Evolutionary conservation across 2,888 invertebrate species (phyloP).

Genomic region (Cristatella mucedo): DNA sequence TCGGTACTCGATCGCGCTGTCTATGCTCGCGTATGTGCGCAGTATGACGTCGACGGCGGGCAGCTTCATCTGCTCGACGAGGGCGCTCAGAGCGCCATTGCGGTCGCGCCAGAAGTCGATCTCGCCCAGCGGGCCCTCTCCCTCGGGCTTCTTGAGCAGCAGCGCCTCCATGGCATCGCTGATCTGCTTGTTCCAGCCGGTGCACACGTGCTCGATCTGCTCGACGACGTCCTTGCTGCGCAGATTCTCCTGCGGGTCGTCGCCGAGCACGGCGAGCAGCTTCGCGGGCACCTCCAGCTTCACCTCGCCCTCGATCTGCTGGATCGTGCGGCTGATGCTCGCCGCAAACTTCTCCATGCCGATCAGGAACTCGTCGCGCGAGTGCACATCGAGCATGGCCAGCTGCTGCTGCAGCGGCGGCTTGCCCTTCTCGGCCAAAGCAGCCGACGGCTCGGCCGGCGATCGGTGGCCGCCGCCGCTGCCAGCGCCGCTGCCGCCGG

Average conservation of each 20-base stretch:
- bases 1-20: conserved; percentile 47
- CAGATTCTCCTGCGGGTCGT: conserved; percentile 35
- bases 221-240: conserved; percentile 29
- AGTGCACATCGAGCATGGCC: conserved; percentile 36
- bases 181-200: conserved; percentile 43
- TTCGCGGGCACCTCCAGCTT: conserved; percentile 15
- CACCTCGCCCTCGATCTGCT: conserved; percentile 57
- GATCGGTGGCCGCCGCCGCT: not conserved
- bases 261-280: conserved; percentile 16
- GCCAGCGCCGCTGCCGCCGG: not conserved
- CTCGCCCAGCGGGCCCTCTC: conserved; percentile 61
- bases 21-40: conserved; percentile 44
- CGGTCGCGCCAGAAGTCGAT: conserved; percentile 70
- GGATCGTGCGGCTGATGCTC: conserved; percentile 49
- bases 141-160: conserved; percentile 23
- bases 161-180: conserved; percentile 26
- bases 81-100: conserved; percentile 56
- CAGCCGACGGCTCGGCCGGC: not conserved
- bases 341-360: conserved; percentile 44
- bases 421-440: conserved; percentile 1
- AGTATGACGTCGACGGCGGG: conserved; percentile 50
- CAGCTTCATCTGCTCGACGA: conserved; percentile 66
- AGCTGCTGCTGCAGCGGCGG: not conserved
- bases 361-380: conserved; percentile 42
- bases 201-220: conserved; percentile 43